Conservation (phyloP, 2,888 invertebrate genomes). For the Clitarchus hookeri region DNA sequence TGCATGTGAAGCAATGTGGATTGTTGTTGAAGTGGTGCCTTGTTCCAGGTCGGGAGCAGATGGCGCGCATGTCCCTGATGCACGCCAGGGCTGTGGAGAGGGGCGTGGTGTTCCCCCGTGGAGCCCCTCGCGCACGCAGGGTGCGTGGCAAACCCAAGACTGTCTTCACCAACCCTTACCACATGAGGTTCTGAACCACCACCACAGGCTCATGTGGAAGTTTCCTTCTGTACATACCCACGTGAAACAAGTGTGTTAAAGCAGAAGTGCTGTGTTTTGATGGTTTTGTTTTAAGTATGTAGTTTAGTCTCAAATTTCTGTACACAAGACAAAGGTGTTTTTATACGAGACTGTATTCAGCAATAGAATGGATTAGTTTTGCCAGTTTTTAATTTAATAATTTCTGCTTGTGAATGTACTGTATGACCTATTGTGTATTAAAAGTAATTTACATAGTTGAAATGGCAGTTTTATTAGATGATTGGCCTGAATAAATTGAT, state of each 20-base stretch:
- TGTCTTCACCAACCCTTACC: slow-evolving; percentile 31
- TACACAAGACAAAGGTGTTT: too few species aligned
- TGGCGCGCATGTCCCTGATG: neutral
- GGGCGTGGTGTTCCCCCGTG: slow-evolving; percentile 30
- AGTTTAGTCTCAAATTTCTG: too few species aligned
- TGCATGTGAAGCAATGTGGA: neutral
- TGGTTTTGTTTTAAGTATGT: too few species aligned
- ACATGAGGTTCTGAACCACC: slow-evolving; percentile 34
- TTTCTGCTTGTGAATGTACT: neutral
- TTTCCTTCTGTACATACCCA: too few species aligned
- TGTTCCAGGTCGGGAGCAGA: slow-evolving; percentile 17
- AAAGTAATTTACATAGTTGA: neutral
- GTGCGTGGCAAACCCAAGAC: slow-evolving; percentile 35
- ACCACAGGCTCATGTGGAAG: too few species aligned
- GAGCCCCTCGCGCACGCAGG: slow-evolving; percentile 29
- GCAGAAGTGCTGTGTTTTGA: too few species aligned
- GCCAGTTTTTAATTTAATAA: neutral
- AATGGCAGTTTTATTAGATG: neutral
- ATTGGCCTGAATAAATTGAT: neutral
- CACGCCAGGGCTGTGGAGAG: slow-evolving; percentile 22
- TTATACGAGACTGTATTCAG: too few species aligned
- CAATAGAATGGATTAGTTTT: neutral
- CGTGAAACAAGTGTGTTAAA: too few species aligned
- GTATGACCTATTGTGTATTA: neutral
- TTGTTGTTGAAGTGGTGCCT: neutral